Base-by-base conservation (phyloP, 1,140 invertebrate genomes). In the Bombus waltoni region DNA sequence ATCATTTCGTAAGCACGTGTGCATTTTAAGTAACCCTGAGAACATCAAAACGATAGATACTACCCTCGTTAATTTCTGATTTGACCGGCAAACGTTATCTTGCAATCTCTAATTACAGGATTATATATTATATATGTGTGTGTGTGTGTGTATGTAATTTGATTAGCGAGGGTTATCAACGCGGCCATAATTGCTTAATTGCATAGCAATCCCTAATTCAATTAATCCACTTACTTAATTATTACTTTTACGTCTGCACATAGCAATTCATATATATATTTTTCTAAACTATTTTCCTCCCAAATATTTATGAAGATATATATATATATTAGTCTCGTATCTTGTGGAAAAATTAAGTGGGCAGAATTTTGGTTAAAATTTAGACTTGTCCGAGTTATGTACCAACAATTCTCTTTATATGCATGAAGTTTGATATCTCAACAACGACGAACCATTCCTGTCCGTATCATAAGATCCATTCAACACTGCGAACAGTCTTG, bases 51-150 rank as follows among this genome's bases (percentile, higher is more conserved):
- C 47, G 22, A 8, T 22, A 53, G 18, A 6, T 53, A 22, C 47
- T 53, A 53, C 22, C 28, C 32, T 35, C 2, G 40, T 80, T 70
- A 70, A 80, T 70, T 47, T n/a, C 28, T 9, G n/a, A 44, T 62
- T 15, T 53, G 40, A 32, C 72, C 57, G 44, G 66, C 9, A n/a
- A 40, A 15, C 13, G 66, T 44, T 80, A 80, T 70, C 65, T 0
- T 15, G 25, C 25, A 25, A 80, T 70, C 78, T 47, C 57, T 80
- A 80, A 80, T 80, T 68, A 80, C 70, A 40, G 32, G 65, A 65
- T 68, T 70, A 80, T 80, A 70, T 80, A 80, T 70, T 80, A 80
- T 53, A 53, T 53, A 4, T 53, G 22, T 42, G 10, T 40, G 10
- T 4, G 38, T 40, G 18, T 53, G 47, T 53, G 47, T 18, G 38